Conservation (phyloP, 2,797 vertebrate genomes). For the Okamejei kenojei region DNA sequence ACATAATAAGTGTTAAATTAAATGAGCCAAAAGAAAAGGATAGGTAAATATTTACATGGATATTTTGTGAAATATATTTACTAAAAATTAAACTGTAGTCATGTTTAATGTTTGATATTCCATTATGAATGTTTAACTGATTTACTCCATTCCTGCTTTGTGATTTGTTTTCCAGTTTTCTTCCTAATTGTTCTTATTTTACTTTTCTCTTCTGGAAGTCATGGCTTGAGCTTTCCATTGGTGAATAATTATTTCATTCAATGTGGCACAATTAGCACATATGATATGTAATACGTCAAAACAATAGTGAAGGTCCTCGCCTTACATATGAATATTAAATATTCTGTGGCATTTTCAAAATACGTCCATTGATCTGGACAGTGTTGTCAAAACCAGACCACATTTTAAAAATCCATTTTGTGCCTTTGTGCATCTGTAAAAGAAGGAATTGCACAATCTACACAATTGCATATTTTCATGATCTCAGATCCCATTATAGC, state of each 20-base stretch:
- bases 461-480: no score
- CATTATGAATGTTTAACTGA: neutral
- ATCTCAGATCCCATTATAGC: no score
- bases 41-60: slow-evolving; percentile 14
- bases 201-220: neutral
- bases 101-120: neutral
- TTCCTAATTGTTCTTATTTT: neutral
- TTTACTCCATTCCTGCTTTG: neutral
- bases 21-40: neutral
- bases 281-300: neutral
- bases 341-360: neutral
- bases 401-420: neutral
- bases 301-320: neutral
- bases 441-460: neutral
- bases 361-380: neutral
- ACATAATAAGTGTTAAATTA: slow-evolving; percentile 16
- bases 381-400: neutral
- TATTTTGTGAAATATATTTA: neutral
- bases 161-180: neutral
- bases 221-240: neutral
- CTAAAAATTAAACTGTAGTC: neutral
- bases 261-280: neutral
- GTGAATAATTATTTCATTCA: neutral
- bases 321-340: neutral
- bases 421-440: neutral